These are phyloP conservation scores for Tachina fera DNA, from an alignment of 2,888 invertebrate genomes.

Conservation along the genomic window DNA sequence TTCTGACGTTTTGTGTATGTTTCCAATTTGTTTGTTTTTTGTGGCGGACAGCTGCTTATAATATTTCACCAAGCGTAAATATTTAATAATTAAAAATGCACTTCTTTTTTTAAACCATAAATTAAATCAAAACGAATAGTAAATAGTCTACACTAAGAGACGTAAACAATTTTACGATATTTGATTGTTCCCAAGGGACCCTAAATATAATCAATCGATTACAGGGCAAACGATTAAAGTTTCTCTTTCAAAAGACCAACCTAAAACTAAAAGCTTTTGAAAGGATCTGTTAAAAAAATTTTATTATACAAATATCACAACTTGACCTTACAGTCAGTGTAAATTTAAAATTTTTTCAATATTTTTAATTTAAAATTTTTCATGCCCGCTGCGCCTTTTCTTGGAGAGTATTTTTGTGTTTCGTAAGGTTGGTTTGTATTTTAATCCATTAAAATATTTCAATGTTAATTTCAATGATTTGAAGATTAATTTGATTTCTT, in stretches of 20 bases:
- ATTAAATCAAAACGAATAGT: slow-evolving; percentile 1
- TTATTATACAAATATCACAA: background rate
- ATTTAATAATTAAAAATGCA: slow-evolving; percentile 45
- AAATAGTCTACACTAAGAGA: background rate
- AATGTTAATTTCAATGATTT: slow-evolving; percentile 39
- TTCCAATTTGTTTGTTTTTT: slow-evolving; percentile 1
- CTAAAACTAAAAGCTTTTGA: no score
- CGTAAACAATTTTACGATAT: background rate
- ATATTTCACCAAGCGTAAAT: slow-evolving; percentile 54
- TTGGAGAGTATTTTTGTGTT: background rate
- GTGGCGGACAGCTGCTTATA: slow-evolving; percentile 41
- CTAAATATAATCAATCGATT: no score
- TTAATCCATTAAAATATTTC: slow-evolving; percentile 65
- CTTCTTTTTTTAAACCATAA: slow-evolving; percentile 37
- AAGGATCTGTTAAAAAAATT: background rate
- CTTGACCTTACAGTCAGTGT: slow-evolving; percentile 24
- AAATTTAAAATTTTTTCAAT: background rate
- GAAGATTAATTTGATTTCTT: slow-evolving; percentile 57
- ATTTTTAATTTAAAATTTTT: slow-evolving; percentile 18
- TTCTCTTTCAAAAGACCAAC: no score
- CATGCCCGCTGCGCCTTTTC: slow-evolving; percentile 35
- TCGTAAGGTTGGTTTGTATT: slow-evolving; percentile 33
- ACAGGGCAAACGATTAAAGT: no score
- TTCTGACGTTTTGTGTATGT: slow-evolving; percentile 8
- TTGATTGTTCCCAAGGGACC: background rate